phyloP scores from a whole-genome alignment of 2,888 invertebrate genomes.

The Herminia tarsipennalis region DNA sequence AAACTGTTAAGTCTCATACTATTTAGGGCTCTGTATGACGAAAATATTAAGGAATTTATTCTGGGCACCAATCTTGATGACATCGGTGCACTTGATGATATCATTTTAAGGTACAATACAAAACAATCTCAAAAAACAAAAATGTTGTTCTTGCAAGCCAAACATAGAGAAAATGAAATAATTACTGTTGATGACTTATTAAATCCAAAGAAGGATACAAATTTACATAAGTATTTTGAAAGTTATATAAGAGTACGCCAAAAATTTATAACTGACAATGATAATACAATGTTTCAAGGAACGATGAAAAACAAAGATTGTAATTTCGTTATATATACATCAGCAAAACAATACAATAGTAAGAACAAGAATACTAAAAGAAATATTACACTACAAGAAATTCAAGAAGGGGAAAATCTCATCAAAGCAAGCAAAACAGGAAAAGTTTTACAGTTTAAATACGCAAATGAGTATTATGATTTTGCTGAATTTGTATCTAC shows the following conservation, averaged over 20 bases:
- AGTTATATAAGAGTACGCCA: conserved; percentile 28
- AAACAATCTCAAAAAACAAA: conserved; percentile 15
- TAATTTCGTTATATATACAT: conserved; percentile 34
- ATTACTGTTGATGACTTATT: conserved; percentile 26
- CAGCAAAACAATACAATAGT: conserved; percentile 20
- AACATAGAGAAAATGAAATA: conserved; percentile 33
- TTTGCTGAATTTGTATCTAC: conserved; percentile 16
- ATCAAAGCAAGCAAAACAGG: conserved; percentile 17
- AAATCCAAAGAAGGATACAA: conserved; percentile 22
- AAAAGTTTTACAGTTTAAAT: conserved; percentile 22
- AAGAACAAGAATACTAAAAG: conserved; percentile 4
- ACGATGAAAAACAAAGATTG: conserved; percentile 16
- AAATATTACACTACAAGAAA: not conserved
- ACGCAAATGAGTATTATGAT: conserved; percentile 21
- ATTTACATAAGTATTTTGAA: conserved; percentile 32
- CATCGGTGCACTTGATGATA: conserved; percentile 44
- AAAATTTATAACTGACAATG: conserved; percentile 14
- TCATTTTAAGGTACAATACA: conserved; percentile 32
- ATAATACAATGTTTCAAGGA: conserved; percentile 25
- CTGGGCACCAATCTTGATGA: conserved; percentile 29
- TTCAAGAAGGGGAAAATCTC: conserved; percentile 7
- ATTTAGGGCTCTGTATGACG: conserved; percentile 23
- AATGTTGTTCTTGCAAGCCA: conserved; percentile 40
- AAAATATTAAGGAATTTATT: conserved; percentile 21
- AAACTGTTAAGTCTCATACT: conserved; percentile 38